phyloP scores from a whole-genome alignment of 2,113 vertebrate species.

The Lycocorax pyrrhopterus region DNA sequence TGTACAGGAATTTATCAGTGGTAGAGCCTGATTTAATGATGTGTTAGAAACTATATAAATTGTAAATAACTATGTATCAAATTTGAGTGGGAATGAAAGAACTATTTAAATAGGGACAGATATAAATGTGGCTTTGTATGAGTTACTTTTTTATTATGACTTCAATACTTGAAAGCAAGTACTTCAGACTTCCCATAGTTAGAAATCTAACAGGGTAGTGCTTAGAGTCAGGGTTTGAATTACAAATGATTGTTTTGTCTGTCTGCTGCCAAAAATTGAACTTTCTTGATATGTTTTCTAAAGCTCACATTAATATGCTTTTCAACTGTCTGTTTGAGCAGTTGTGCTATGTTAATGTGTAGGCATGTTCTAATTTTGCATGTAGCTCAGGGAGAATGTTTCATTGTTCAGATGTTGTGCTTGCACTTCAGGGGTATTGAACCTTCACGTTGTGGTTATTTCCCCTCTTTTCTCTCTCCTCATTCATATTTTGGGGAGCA shows the following conservation, averaged over 20 bases:
- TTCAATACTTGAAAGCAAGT: background rate
- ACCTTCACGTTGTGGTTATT: background rate
- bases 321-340: constrained; percentile 15
- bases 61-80: background rate
- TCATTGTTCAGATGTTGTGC: background rate
- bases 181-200: background rate
- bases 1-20: background rate
- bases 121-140: background rate
- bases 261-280: constrained; percentile 14
- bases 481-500: background rate
- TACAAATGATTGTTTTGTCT: constrained; percentile 32
- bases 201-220: background rate
- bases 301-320: constrained; percentile 4
- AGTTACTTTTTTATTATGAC: background rate
- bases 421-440: background rate
- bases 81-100: background rate
- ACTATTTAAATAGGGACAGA: background rate
- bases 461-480: background rate
- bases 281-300: constrained; percentile 20
- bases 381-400: constrained; percentile 6
- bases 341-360: constrained; percentile 25
- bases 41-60: background rate
- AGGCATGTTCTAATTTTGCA: constrained; percentile 33
- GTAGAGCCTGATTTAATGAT: background rate
- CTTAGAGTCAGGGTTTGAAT: constrained; percentile 16